phyloP scores from a whole-genome alignment of 2,888 invertebrate genomes.

The Lycaena phlaeas region DNA sequence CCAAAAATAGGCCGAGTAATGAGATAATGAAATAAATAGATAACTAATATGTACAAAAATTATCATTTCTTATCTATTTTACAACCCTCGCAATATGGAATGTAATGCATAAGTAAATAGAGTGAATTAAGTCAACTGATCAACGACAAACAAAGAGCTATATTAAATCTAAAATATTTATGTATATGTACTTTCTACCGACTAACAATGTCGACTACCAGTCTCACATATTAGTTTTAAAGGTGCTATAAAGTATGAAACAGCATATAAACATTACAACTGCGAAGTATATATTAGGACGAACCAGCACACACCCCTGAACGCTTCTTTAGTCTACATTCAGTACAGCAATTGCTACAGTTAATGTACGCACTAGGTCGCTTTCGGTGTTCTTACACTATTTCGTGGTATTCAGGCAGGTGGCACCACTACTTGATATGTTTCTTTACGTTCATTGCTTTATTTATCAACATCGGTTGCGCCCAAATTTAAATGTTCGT shows the following conservation, averaged over 20 bases:
- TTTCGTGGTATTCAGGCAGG: slow-evolving; percentile 57
- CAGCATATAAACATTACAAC: slow-evolving; percentile 55
- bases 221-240: slow-evolving; percentile 72
- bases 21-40: slow-evolving; percentile 41
- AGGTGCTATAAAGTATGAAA: slow-evolving; percentile 67
- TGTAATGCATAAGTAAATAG: slow-evolving; percentile 49
- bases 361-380: background rate
- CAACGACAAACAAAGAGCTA: slow-evolving; percentile 56
- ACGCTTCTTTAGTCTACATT: slow-evolving; percentile 18
- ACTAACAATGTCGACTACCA: slow-evolving; percentile 72
- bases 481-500: slow-evolving; percentile 48
- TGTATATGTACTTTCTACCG: slow-evolving; percentile 60
- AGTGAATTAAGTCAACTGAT: slow-evolving; percentile 46
- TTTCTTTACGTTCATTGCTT: slow-evolving; percentile 58
- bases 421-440: slow-evolving; percentile 70
- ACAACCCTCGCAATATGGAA: slow-evolving; percentile 60
- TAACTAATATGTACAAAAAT: slow-evolving; percentile 52
- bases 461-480: slow-evolving; percentile 44
- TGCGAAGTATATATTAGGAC: slow-evolving; percentile 56
- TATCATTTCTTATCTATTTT: slow-evolving; percentile 46
- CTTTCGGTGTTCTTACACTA: slow-evolving; percentile 59
- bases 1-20: slow-evolving; percentile 55
- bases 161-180: slow-evolving; percentile 51
- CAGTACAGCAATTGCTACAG: background rate
- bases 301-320: slow-evolving; percentile 50